Percentiles rank a stretch among this genome's conserved stretches.
Evolutionary conservation across 2,888 invertebrate genomes (phyloP).

Genomic region (Chorisops tibialis): DNA sequence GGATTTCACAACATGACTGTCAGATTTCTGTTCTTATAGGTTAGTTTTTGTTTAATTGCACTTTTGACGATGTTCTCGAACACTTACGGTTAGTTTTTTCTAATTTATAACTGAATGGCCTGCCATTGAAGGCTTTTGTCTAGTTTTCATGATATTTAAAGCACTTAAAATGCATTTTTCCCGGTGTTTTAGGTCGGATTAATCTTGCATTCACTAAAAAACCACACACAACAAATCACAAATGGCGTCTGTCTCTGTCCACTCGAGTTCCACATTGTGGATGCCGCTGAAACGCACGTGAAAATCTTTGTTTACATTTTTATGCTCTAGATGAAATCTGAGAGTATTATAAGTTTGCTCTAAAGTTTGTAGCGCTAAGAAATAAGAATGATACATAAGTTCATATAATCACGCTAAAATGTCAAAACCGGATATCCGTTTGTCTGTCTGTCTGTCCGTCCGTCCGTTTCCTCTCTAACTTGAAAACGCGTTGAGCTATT

Average conservation of each 20-base stretch:
- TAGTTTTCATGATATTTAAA: neutral
- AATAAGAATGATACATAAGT: no score
- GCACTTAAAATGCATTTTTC: neutral
- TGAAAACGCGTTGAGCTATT: no score
- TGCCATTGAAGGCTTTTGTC: neutral
- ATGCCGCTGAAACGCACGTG: constrained; percentile 16
- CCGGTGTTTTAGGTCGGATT: no score
- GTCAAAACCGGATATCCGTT: no score
- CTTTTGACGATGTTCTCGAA: neutral
- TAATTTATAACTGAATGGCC: neutral
- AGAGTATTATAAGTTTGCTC: no score
- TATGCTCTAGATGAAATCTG: no score
- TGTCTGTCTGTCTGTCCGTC: no score
- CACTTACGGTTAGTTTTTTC: neutral
- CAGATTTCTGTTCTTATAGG: constrained; percentile 5
- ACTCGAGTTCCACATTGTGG: neutral
- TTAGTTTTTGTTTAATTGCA: constrained; percentile 1
- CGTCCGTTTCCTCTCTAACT: no score
- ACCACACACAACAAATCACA: no score
- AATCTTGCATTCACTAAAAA: no score
- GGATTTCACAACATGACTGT: neutral
- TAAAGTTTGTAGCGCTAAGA: no score
- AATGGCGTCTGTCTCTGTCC: neutral
- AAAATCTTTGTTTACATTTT: neutral
- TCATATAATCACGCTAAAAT: no score